Evolutionary conservation across 2,797 vertebrate species (phyloP).

Genomic region (Gobio occitaniae): DNA sequence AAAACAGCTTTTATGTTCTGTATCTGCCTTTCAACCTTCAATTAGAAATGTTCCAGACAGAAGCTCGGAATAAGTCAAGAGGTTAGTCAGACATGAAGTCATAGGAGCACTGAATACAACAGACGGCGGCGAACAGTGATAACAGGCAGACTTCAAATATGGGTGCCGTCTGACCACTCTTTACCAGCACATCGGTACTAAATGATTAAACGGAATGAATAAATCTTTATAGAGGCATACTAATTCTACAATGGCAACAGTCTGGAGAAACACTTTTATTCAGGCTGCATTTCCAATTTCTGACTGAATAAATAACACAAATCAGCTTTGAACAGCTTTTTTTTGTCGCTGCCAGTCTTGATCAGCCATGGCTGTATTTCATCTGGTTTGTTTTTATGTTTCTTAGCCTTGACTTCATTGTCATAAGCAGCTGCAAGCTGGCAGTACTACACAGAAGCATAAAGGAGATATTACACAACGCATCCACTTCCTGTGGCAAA

Average conservation of each 20-base stretch:
- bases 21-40: conserved; percentile 53
- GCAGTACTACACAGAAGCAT: conserved; percentile 39
- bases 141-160: conserved; percentile 5
- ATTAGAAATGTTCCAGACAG: conserved; percentile 48
- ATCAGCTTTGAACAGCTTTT: not conserved
- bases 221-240: not conserved
- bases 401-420: conserved; percentile 20
- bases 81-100: conserved; percentile 43
- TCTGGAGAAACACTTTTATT: not conserved
- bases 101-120: conserved; percentile 12
- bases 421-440: conserved; percentile 35
- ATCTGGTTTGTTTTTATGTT: conserved; percentile 10
- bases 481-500: conserved; percentile 50
- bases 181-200: not conserved
- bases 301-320: not conserved
- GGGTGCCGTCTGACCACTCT: not conserved
- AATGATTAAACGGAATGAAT: conserved; percentile 1
- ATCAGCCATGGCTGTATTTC: not conserved
- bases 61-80: conserved; percentile 45
- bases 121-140: not conserved
- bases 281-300: not conserved
- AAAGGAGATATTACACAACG: conserved; percentile 50
- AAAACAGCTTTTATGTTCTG: conserved; percentile 47
- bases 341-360: conserved; percentile 1
- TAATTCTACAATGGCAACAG: not conserved